A percentile compares a stretch with the other conserved stretches of the same genome.
Conservation (phyloP, 2,888 invertebrate genomes). For the Pocota personata region DNA sequence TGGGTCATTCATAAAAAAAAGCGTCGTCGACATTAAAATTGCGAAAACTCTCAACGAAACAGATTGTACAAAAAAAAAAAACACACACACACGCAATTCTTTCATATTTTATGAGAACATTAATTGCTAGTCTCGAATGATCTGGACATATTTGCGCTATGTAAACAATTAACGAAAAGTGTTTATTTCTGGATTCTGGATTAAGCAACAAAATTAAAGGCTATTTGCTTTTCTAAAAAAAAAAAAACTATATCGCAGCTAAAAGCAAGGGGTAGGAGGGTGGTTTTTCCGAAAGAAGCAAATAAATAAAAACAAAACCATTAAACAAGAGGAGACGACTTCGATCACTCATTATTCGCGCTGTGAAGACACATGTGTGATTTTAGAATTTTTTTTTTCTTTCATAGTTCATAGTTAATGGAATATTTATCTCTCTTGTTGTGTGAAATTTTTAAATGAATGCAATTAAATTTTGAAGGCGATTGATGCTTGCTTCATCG, state of each 20-base stretch:
- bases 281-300: not conserved
- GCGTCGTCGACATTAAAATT: not conserved
- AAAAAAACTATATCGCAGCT: slow-evolving; percentile 6
- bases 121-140: slow-evolving; percentile 30
- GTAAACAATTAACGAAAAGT: slow-evolving; percentile 48
- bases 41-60: slow-evolving; percentile 23
- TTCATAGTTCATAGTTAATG: slow-evolving; percentile 18
- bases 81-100: too few relatives aligned
- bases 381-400: not conserved
- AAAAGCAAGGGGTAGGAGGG: not conserved
- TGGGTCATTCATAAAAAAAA: slow-evolving; percentile 64
- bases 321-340: slow-evolving; percentile 47
- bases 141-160: slow-evolving; percentile 44
- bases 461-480: slow-evolving; percentile 50
- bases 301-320: slow-evolving; percentile 27
- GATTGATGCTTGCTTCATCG: not conserved
- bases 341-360: slow-evolving; percentile 42
- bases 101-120: slow-evolving; percentile 24
- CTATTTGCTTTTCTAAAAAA: slow-evolving; percentile 15
- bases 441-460: slow-evolving; percentile 33
- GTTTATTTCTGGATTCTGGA: slow-evolving; percentile 50
- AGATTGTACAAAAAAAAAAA: slow-evolving; percentile 9
- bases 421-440: slow-evolving; percentile 43
- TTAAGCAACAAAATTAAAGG: slow-evolving; percentile 31
- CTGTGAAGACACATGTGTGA: not conserved